Base-by-base conservation (phyloP, 2,113 vertebrate genomes). In the Sinocyclocheilus maitianheensis region DNA sequence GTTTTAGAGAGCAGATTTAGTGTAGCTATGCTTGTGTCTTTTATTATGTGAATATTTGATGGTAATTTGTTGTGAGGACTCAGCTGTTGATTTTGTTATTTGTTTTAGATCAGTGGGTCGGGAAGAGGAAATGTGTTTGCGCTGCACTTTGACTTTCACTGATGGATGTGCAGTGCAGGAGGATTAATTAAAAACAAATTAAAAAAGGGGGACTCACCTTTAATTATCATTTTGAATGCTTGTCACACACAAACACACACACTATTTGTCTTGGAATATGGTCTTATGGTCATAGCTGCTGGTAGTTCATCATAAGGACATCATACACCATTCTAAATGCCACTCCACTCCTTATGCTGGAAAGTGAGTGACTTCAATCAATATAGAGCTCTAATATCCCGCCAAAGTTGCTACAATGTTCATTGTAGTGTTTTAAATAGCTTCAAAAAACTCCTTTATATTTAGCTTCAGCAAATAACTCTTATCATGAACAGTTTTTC, bases 51-150 rank as follows among this genome's bases (percentile, higher is more conserved):
- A 60, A 37, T 72, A 81, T 89, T 71, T 78, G 40, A 72, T 77
- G 55, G 77, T 58, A 77, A 40, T 85, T 53, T 84, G 65, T 84
- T 77, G 40, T n/a, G 51, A 75, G 55, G 83, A 82, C 78, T 63
- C 88, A 87, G 88, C 85, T 85, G 88, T 58, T 87, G 77, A 89
- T 84, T 89, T 75, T 87, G 82, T 89, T 74, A 89, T 89, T 89
- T 89, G 85, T 87, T 89, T 85, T 82, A 89, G 88, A 87, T 85
- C 88, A 89, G 62, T 85, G 88, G 83, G 53, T 89, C 53, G 62
- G 65, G 78, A 58, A 87, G 72, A 24, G 7, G 16, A 80, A 84
- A 89, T 85, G 78, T 83, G 84, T 78, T 87, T 85, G 62, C 63
- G 22, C 60, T 87, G 79, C 88, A 85, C 79, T 77, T 46, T 37